Base-by-base conservation (phyloP, 2,113 vertebrate genomes). In the Paraplagusia blochii region DNA sequence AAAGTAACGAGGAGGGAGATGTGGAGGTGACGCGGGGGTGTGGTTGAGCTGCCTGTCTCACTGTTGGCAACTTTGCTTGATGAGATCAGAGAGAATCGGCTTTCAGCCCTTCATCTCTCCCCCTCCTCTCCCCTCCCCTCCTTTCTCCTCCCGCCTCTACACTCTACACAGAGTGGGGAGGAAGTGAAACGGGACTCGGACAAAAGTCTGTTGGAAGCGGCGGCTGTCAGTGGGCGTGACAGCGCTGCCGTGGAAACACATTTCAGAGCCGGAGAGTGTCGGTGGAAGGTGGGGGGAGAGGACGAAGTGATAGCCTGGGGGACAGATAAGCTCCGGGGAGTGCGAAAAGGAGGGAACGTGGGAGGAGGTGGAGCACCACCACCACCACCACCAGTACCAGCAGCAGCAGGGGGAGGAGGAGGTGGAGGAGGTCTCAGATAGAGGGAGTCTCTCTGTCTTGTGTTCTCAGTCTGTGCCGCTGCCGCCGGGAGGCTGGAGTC, bases 21-120 rank as follows among this genome's bases (percentile, higher is more conserved):
- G 63, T 15, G 3, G 52, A 14, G 81, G 68, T 52, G 55, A 68
- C 56, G 53, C 18, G 81, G 78, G 80, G 76, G 79, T 77, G 81
- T 66, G 60, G 72, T 66, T 74, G 66, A 68, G 71, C 82, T 67
- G 82, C 76, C 66, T 75, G 73, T 74, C 39, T 85, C 82, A 79
- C 81, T 72, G 77, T 81, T 79, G 66, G 82, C 86, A 82, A 85
- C 84, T 81, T 76, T 83, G 66, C 82, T 81, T 89, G 85, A 87
- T 87, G 85, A 89, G 84, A 88, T 90, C 87, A 85, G 84, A 81
- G 72, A 58, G 76, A 85, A 85, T 88, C 74, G 48, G 72, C 80
- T 90, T 89, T 89, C 85, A 80, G 72, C 63, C 66, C 69, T 66
- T 71, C 59, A 62, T 49, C 3, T 67, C 58, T 63, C 68, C 22